Base-by-base conservation (phyloP, 2,888 invertebrate species). In the Thyatira batis region DNA sequence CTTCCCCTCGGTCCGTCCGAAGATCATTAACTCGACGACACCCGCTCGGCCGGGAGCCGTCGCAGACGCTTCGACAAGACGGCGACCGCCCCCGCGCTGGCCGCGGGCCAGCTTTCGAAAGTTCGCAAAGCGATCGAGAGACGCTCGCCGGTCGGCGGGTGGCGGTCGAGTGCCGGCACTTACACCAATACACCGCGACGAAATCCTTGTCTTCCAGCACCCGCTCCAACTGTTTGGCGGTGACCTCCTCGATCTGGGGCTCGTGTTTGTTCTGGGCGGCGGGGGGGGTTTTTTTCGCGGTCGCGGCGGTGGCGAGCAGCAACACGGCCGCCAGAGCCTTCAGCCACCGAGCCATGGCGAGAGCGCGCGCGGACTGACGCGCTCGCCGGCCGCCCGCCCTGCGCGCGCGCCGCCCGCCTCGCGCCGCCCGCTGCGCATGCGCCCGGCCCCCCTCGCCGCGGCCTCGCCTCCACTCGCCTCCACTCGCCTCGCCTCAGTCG, bases 121-220 rank as follows among this genome's bases (percentile, higher is more conserved):
- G 66, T 65, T 75, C 77, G 76, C 78, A 76, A 82, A 78, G 76
- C 78, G 72, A 76, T 67, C 71, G 71, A 76, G 67, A 75, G 80
- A 71, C 76, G 76, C 78, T 69, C 75, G 73, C 75, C 76, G 74
- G 76, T 68, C 71, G 68, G 74, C 78, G 65, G 72, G 67, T 69
- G 73, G 63, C 74, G 63, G 63, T 63, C 67, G 72, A 67, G 65
- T 67, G 63, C 57, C 69, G 62, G 62, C 93, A 97, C 97, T 97
- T 96, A 98, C 97, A 98, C 97, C 97, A 98, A 93, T 96, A 97
- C 92, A 97, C 97, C 87, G 97, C 97, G 88, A 98, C 97, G 94
- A 96, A 97, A 93, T 97, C 97, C 94, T 97, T 97, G 77, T 97
- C 97, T 89, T 95, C 94, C 87, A 98, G 94, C 78, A 97, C 94